These are phyloP conservation scores for Heliconius ismenius DNA, from an alignment of 2,888 invertebrate species.

Conservation along the genomic window DNA sequence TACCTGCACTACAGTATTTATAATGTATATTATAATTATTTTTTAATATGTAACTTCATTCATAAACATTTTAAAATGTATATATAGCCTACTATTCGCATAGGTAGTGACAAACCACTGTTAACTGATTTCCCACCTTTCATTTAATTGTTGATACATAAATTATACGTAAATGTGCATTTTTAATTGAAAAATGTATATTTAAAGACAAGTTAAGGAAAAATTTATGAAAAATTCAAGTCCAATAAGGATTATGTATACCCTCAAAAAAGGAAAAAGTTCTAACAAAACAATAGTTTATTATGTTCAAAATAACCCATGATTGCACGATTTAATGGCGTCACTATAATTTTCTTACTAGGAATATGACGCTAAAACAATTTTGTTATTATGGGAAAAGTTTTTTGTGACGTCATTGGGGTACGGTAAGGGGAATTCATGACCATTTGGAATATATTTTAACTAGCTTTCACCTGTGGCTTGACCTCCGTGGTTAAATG, in stretches of 20 bases:
- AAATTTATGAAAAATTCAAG: not conserved
- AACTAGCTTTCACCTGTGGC: too few species aligned
- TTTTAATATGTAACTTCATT: too few species aligned
- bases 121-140: not conserved
- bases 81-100: not conserved
- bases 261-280: not conserved
- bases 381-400: not conserved
- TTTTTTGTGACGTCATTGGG: not conserved
- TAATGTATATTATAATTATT: too few species aligned
- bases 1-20: not conserved
- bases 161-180: too few species aligned
- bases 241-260: not conserved
- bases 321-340: not conserved
- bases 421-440: too few species aligned
- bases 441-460: not conserved
- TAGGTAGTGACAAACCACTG: not conserved
- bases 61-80: not conserved
- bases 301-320: slow-evolving; percentile 4
- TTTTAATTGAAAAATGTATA: not conserved
- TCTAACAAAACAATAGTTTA: not conserved
- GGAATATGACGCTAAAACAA: not conserved
- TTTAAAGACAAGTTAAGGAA: not conserved
- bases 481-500: too few species aligned
- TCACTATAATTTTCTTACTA: slow-evolving; percentile 2
- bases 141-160: not conserved